Conservation (phyloP, 2,888 invertebrate species). For the Leistus spinibarbis region DNA sequence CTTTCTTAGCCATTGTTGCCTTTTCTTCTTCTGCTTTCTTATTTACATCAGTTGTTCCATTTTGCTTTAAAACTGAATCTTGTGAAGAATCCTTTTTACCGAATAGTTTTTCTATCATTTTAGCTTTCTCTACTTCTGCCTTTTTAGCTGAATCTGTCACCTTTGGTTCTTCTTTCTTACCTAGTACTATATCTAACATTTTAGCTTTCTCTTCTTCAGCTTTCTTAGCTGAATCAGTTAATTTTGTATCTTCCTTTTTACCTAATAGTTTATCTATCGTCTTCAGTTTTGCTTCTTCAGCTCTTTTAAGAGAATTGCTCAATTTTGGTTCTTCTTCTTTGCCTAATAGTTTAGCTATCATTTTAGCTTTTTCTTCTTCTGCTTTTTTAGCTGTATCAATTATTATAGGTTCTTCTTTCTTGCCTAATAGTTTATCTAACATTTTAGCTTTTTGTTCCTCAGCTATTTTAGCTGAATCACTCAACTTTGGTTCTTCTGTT, state of each 20-base stretch:
- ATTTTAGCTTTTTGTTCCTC: constrained; percentile 4
- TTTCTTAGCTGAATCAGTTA: constrained; percentile 40
- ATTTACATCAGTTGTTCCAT: no score
- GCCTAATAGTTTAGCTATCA: background rate
- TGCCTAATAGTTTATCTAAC: constrained; percentile 9
- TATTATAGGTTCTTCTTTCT: constrained; percentile 1
- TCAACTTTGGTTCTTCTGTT: background rate
- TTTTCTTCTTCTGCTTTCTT: no score
- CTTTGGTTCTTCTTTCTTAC: constrained; percentile 40
- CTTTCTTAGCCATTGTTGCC: constrained; percentile 15
- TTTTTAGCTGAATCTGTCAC: constrained; percentile 42
- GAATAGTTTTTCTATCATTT: constrained; percentile 9
- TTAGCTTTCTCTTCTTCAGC: constrained; percentile 38
- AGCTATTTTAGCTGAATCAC: constrained; percentile 2
- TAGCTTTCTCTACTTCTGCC: constrained; percentile 41
- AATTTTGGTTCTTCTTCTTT: background rate
- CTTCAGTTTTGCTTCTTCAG: background rate
- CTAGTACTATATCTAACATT: constrained; percentile 13
- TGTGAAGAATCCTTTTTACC: background rate
- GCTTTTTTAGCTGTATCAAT: constrained; percentile 17
- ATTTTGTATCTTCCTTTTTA: constrained; percentile 41
- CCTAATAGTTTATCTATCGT: constrained; percentile 6
- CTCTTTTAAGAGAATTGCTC: background rate
- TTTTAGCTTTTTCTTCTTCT: constrained; percentile 35
- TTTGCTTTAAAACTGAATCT: no score